Evolutionary conservation across 2,113 vertebrate species (phyloP).

Genomic region (Oryzias javanicus): DNA sequence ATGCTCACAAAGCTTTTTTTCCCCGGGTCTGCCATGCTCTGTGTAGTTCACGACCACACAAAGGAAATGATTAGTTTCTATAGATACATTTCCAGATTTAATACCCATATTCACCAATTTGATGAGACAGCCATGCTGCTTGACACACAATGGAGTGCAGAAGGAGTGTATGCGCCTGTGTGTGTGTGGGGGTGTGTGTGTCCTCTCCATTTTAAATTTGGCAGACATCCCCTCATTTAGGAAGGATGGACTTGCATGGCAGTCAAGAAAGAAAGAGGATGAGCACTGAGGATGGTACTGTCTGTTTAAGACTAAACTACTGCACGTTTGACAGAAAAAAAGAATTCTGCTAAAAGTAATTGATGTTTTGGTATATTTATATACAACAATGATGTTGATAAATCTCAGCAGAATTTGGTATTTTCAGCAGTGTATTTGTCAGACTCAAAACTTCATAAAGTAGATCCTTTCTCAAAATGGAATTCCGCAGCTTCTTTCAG

Average conservation of each 20-base stretch:
- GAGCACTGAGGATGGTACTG: background rate
- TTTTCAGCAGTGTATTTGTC: too few species aligned
- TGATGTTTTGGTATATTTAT: too few species aligned
- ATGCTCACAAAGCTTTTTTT: slow-evolving; percentile 14
- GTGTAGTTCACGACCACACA: background rate
- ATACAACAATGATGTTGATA: too few species aligned
- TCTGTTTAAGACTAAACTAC: slow-evolving; percentile 13
- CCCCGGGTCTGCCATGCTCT: too few species aligned
- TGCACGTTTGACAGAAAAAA: slow-evolving; percentile 9
- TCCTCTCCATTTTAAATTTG: slow-evolving; percentile 62
- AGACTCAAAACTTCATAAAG: too few species aligned
- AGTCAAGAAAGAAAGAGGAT: slow-evolving; percentile 25
- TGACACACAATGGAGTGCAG: slow-evolving; percentile 17
- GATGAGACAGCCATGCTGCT: slow-evolving; percentile 34
- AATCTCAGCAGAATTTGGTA: too few species aligned
- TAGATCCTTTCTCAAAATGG: too few species aligned
- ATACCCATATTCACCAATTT: background rate
- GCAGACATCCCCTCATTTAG: slow-evolving; percentile 35
- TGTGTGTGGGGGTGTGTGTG: background rate
- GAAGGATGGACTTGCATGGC: slow-evolving; percentile 42
- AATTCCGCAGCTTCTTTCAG: too few species aligned
- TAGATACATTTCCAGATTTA: too few species aligned
- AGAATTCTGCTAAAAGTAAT: too few species aligned
- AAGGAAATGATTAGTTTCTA: slow-evolving; percentile 4
- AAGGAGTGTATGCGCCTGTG: background rate